These are phyloP conservation scores for Meteorus colon DNA, from an alignment of 2,888 invertebrate species.

Conservation along the genomic window DNA sequence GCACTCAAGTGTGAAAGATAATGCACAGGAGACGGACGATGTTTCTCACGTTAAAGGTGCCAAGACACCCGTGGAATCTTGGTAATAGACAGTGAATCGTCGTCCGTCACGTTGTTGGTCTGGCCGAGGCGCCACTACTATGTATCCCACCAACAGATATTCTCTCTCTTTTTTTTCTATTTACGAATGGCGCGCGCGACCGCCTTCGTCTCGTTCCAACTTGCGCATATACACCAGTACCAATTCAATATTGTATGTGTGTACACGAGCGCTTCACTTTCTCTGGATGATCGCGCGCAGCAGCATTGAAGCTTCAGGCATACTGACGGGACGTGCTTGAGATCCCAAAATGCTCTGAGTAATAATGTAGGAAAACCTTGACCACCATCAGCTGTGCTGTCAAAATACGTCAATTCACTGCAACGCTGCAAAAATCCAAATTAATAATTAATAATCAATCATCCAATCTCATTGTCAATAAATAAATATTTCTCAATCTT, in stretches of 20 bases:
- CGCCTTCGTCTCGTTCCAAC: constrained; percentile 27
- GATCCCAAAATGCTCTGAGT: constrained; percentile 7
- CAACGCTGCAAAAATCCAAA: neutral
- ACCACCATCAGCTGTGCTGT: neutral
- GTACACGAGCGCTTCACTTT: constrained; percentile 9
- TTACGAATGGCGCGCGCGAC: constrained; percentile 15
- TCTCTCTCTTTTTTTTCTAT: constrained; percentile 18
- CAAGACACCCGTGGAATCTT: constrained; percentile 39
- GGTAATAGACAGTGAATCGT: constrained; percentile 41
- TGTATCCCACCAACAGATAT: constrained; percentile 1
- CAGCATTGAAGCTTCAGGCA: neutral
- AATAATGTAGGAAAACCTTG: constrained; percentile 4
- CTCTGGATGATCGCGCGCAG: constrained; percentile 8
- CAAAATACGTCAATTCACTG: neutral
- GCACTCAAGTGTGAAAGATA: constrained; percentile 35
- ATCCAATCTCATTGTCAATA: too few relatives aligned
- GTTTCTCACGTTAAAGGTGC: constrained; percentile 28
- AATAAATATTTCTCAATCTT: too few relatives aligned
- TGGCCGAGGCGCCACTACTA: constrained; percentile 30
- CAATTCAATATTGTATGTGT: neutral
- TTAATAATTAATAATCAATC: too few relatives aligned
- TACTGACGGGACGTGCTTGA: neutral
- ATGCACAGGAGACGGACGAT: constrained; percentile 20
- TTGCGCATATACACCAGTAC: neutral
- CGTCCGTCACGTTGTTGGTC: constrained; percentile 39